Evolutionary conservation across 2,797 vertebrate genomes (phyloP), one percentile per base, ranked within the genome.

Genomic region (Avahi laniger): DNA sequence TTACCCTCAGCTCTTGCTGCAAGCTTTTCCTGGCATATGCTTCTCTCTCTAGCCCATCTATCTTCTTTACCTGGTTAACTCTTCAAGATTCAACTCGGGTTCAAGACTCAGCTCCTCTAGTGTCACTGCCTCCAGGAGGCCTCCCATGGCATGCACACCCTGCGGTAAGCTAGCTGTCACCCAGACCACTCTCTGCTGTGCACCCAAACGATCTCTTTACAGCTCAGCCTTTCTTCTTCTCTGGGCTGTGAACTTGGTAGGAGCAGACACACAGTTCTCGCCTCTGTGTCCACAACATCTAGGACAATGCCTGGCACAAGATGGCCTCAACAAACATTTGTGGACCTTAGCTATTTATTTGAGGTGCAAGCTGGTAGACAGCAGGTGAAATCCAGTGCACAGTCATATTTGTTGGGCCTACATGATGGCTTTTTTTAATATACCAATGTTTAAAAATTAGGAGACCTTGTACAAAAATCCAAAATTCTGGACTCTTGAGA

Each of bases 401-500:
- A 15, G 57, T 83, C 41, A 28, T 81, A 28, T 84, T 79, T 70
- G 10, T 52, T 95, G 43, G 54, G 24, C 11, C 18, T 4, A 50
- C 4, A 26, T n/a, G 52, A 85, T 57, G n/a, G 33, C 2, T 65
- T 35, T 52, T 61, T 78, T 65, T 72, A 63, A 38, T 43, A 72
- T 13, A 35, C 9, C 52, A 50, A 6, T 87, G 61, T 59, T 54
- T 69, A 92, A 70, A 93, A 78, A 69, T 94, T 33, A 79, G 24
- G 22, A 86, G 43, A 69, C 6, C 2, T 33, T 28, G 61, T 46
- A 69, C 7, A 75, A 81, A 91, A 80, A n/a, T 33, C 7, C 38
- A n/a, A 50, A 72, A 57, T 82, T 79, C 73, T 75, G 0, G 9
- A 87, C 38, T 84, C 24, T 83, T 41, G 20, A 89, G 41, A 89